Evolutionary conservation across 2,113 vertebrate genomes (phyloP), one percentile per base, ranked within the genome.

Genomic region (Platycercus adscitus): DNA sequence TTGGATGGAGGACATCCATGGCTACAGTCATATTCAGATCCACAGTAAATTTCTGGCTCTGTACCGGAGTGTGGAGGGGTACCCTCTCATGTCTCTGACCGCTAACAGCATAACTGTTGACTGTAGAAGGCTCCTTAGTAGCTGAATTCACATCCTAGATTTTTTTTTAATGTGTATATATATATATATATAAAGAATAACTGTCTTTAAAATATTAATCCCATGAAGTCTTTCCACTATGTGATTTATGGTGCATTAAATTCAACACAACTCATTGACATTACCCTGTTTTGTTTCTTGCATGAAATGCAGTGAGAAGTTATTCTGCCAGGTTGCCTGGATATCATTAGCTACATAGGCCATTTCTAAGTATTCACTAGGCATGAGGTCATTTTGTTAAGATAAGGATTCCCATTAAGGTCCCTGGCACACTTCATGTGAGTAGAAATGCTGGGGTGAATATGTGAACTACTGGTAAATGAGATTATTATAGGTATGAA

Each of bases 221-320:
- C 95, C 79, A 72, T 89, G 86, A 89, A 95, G 86, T 49, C 83
- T 93, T 82, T 95, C 78, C 95, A 89, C 75, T 86, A 76, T 80
- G 91, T 90, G 87, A 95, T 95, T 95, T 97, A 95, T 84, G 89
- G 84, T 83, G 88, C 95, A 86, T 95, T 97, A 96, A 96, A 93
- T 95, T 96, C 95, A 88, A 86, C 91, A 85, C 79, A 95, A 85
- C 64, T 94, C 95, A 73, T 89, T 98, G 96, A 91, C 85, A 71
- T 91, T 73, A 89, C 50, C 47, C 88, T 93, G 39, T 88, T 86
- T 95, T 2, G 10, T 95, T 63, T 70, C 93, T 84, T 89, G 88
- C 71, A 64, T 80, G 82, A 95, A 96, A 95, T 81, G 78, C 43
- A 77, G 68, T 83, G 90, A 82, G 89, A 90, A 82, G 76, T 96